phyloP scores from a whole-genome alignment of 1,140 invertebrate species.

The Adelges cooleyi region DNA sequence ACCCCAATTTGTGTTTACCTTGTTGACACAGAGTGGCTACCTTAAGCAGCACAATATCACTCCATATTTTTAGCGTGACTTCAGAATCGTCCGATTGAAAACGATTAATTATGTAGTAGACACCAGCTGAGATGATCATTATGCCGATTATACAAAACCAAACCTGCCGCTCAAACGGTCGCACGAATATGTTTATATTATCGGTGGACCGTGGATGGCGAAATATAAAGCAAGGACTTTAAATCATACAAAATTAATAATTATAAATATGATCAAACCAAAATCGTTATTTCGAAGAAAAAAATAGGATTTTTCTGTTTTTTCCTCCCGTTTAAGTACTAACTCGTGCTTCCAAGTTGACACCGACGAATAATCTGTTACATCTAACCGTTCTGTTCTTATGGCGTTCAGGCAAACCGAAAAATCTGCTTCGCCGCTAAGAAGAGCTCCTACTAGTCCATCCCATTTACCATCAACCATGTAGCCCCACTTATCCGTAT shows the following conservation, averaged over 20 bases:
- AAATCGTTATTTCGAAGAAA: too few relatives aligned
- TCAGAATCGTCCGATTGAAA: neutral
- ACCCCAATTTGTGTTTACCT: neutral
- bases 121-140: neutral
- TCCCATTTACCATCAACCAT: slow-evolving; percentile 1
- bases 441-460: neutral
- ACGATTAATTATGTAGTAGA: neutral
- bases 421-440: neutral
- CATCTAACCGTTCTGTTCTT: neutral
- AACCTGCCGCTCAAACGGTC: neutral
- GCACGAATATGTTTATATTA: neutral
- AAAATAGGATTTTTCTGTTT: too few relatives aligned
- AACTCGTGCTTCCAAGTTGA: neutral
- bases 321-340: too few relatives aligned
- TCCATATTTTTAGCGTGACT: neutral
- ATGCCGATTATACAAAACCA: neutral
- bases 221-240: slow-evolving; percentile 5
- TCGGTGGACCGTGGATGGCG: neutral
- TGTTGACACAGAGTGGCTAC: slow-evolving; percentile 13
- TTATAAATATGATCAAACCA: too few relatives aligned
- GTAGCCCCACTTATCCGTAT: neutral
- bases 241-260: neutral
- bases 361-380: neutral
- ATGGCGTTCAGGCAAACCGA: neutral
- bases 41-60: slow-evolving; percentile 4